These are phyloP conservation scores for Euphonia xanthogaster DNA, from an alignment of 2,797 vertebrate genomes.

Conservation along the genomic window DNA sequence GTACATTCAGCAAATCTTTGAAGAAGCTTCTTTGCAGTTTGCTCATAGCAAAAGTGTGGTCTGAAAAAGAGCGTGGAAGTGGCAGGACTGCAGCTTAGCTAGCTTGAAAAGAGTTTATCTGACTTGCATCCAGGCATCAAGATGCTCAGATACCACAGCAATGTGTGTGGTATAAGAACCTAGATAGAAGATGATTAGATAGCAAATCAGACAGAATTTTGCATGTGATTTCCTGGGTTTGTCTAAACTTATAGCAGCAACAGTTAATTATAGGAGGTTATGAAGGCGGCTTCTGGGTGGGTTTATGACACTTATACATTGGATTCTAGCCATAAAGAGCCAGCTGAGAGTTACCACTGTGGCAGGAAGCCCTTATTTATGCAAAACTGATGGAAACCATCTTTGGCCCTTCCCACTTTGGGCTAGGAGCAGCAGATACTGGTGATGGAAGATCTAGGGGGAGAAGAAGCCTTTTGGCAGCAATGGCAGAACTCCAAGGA, in stretches of 20 bases:
- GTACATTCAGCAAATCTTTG: not conserved
- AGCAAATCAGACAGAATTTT: constrained; percentile 46
- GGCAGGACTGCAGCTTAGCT: not conserved
- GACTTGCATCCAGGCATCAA: constrained; percentile 48
- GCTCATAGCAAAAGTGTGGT: not conserved
- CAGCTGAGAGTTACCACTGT: not conserved
- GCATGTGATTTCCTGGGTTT: constrained; percentile 58
- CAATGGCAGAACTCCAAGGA: not conserved
- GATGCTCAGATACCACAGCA: constrained; percentile 53
- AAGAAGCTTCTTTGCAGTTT: constrained; percentile 32
- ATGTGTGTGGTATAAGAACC: constrained; percentile 52
- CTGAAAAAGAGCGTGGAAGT: not conserved
- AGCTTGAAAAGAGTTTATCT: constrained; percentile 15
- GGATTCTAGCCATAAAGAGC: not conserved
- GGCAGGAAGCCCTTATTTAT: not conserved
- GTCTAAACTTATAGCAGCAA: constrained; percentile 47
- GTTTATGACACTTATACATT: not conserved
- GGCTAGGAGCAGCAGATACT: not conserved
- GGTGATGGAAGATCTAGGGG: not conserved
- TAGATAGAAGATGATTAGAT: constrained; percentile 58
- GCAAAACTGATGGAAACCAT: not conserved
- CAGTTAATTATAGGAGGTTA: constrained; percentile 33
- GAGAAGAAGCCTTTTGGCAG: not conserved
- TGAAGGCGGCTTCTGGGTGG: not conserved
- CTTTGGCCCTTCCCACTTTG: not conserved